Percentiles rank a stretch among this genome's conserved stretches.
Conservation (phyloP, 2,888 invertebrate species). For the Hoplodrina blanda region DNA sequence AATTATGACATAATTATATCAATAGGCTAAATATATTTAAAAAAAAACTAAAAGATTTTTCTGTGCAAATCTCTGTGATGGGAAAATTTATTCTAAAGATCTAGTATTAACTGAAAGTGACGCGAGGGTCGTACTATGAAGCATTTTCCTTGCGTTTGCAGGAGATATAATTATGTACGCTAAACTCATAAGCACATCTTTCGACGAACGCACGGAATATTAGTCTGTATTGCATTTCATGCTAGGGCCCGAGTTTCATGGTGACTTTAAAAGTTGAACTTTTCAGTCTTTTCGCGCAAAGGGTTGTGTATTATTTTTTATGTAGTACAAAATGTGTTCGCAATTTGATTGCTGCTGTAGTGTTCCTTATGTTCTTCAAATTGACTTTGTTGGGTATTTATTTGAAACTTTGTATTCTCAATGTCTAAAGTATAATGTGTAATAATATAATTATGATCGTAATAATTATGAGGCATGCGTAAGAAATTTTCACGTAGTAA, state of each 20-base stretch:
- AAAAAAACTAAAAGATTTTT: conserved; percentile 76
- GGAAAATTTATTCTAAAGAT: conserved; percentile 88
- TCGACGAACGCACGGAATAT: conserved; percentile 61
- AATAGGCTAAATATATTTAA: conserved; percentile 83
- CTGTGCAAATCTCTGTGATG: conserved; percentile 90
- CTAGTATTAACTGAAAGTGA: conserved; percentile 88
- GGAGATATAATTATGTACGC: conserved; percentile 45
- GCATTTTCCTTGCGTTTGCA: conserved; percentile 63
- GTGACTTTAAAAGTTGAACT: conserved; percentile 89
- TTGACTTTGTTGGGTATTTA: conserved; percentile 86
- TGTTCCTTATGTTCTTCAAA: conserved; percentile 89
- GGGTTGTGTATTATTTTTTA: conserved; percentile 91
- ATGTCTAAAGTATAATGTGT: conserved; percentile 73
- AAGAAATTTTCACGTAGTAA: conserved; percentile 77
- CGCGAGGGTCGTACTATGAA: conserved; percentile 77
- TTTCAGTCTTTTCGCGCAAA: conserved; percentile 90
- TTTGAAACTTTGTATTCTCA: conserved; percentile 85
- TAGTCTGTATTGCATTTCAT: conserved; percentile 64
- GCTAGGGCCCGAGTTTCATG: conserved; percentile 75
- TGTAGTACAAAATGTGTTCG: conserved; percentile 91
- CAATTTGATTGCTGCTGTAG: conserved; percentile 90
- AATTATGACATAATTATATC: conserved; percentile 87
- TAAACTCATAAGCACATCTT: conserved; percentile 56
- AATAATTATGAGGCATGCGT: conserved; percentile 79
- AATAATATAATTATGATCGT: conserved; percentile 75